Evolutionary conservation across 2,888 invertebrate genomes (phyloP).

Genomic region (Acrobasis suavella): DNA sequence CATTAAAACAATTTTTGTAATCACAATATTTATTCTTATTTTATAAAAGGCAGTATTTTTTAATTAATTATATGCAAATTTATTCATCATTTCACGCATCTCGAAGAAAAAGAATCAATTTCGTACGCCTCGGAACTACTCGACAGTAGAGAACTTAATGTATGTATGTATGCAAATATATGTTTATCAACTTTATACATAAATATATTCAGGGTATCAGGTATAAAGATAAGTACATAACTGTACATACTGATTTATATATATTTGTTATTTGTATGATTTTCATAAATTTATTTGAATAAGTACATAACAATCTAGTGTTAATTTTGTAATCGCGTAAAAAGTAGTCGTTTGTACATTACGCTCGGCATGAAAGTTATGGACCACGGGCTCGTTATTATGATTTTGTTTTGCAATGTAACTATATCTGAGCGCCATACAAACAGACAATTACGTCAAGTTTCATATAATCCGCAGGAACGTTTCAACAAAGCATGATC

Average conservation of each 20-base stretch:
- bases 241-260: constrained; percentile 1
- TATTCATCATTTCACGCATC: constrained; percentile 42
- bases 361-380: constrained; percentile 32
- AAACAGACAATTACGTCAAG: too few species aligned
- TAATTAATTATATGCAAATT: constrained; percentile 35
- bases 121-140: constrained; percentile 33
- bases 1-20: constrained; percentile 54
- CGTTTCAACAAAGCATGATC: too few species aligned
- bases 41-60: constrained; percentile 57
- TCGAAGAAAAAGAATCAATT: constrained; percentile 45
- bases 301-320: too few species aligned
- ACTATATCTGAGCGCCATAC: too few species aligned
- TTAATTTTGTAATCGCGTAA: not conserved
- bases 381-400: constrained; percentile 24
- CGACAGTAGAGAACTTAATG: too few species aligned
- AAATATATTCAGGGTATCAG: constrained; percentile 22
- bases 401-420: not conserved
- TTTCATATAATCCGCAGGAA: too few species aligned
- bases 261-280: not conserved
- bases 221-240: constrained; percentile 15
- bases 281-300: not conserved
- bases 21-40: constrained; percentile 42
- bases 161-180: constrained; percentile 4
- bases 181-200: not conserved
- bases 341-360: constrained; percentile 14